Conservation (phyloP, 2,797 vertebrate genomes). For the Aeoliscus strigatus region DNA sequence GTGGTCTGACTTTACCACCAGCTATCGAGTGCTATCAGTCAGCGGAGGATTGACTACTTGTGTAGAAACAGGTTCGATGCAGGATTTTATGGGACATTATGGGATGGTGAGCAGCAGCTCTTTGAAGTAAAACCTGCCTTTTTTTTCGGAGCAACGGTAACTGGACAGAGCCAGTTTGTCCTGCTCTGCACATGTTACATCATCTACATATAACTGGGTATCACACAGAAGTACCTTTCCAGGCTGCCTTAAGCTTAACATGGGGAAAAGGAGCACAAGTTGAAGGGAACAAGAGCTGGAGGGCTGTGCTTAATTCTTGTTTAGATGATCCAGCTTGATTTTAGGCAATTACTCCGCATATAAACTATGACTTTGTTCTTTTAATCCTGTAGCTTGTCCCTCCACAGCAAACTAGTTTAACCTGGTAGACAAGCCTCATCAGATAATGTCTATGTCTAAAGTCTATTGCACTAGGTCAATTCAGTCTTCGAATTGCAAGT, state of each 20-base stretch:
- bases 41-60: conserved; percentile 13
- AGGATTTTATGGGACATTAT: conserved; percentile 28
- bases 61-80: conserved; percentile 6
- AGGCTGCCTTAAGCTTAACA: conserved; percentile 14
- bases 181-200: conserved; percentile 49
- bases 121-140: conserved; percentile 19
- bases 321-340: not conserved
- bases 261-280: not conserved
- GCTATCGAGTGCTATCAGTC: conserved; percentile 55
- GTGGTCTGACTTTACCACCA: conserved; percentile 52
- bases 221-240: conserved; percentile 34
- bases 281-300: not conserved
- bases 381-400: not conserved
- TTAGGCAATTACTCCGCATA: not conserved
- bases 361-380: not conserved
- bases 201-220: conserved; percentile 41
- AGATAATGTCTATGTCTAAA: too few relatives aligned
- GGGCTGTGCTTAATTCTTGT: conserved; percentile 1
- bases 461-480: too few relatives aligned
- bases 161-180: conserved; percentile 52
- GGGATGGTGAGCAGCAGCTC: conserved; percentile 24
- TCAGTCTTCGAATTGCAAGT: too few relatives aligned
- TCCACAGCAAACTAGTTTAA: not conserved
- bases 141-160: conserved; percentile 25
- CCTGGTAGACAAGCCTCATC: too few relatives aligned